A percentile compares a stretch with the other conserved stretches of the same genome.
phyloP scores from a whole-genome alignment of 2,888 invertebrate species.

The Tachina lurida region DNA sequence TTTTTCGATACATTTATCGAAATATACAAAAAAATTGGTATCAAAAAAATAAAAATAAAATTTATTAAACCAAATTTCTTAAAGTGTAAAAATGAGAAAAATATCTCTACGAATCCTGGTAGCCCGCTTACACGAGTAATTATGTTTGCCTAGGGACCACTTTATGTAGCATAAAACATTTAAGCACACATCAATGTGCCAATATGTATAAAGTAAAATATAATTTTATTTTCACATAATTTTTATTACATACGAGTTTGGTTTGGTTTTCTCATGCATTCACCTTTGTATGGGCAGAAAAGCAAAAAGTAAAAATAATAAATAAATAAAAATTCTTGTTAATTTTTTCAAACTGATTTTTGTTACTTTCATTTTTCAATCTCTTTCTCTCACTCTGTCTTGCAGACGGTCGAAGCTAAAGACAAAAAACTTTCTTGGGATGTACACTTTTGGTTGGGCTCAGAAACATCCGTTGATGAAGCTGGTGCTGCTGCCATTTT shows the following conservation, averaged over 20 bases:
- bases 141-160: conserved; percentile 9
- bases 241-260: conserved; percentile 10
- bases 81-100: conserved; percentile 15
- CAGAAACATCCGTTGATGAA: conserved; percentile 90
- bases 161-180: conserved; percentile 1
- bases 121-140: conserved; percentile 43
- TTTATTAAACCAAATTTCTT: not conserved
- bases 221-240: conserved; percentile 2
- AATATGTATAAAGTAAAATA: not conserved
- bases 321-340: not conserved
- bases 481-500: conserved; percentile 90
- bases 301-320: no score
- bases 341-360: not conserved
- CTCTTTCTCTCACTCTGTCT: conserved; percentile 4
- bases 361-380: conserved; percentile 8
- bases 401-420: conserved; percentile 87
- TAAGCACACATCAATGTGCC: not conserved
- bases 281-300: not conserved
- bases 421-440: conserved; percentile 89
- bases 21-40: no score
- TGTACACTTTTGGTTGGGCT: conserved; percentile 94
- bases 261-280: conserved; percentile 20
- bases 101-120: conserved; percentile 25
- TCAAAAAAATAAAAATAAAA: no score
- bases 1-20: no score